A percentile compares a stretch with the other conserved stretches of the same genome.
These are phyloP conservation scores for Chironomus tentans DNA, from an alignment of 2,888 invertebrate species.

Conservation along the genomic window DNA sequence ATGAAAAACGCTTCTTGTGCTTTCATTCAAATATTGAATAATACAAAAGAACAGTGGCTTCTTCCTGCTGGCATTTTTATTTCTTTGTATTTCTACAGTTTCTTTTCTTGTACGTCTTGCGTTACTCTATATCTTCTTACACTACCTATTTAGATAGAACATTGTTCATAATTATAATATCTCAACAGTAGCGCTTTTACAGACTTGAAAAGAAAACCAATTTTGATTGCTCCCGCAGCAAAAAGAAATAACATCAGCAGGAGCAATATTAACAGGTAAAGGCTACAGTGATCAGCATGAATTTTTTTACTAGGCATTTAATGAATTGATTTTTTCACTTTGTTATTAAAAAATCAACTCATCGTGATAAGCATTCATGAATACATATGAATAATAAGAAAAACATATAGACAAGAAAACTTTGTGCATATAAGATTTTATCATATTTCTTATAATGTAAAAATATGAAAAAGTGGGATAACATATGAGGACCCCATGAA, in stretches of 20 bases:
- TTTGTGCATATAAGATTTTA: too few relatives aligned
- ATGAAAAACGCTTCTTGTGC: not conserved
- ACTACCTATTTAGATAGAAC: not conserved
- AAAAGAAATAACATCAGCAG: not conserved
- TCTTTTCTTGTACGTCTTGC: not conserved
- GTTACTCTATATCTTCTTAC: not conserved
- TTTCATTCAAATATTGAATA: not conserved
- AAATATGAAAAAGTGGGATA: too few relatives aligned
- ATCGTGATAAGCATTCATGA: not conserved
- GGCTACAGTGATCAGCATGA: not conserved
- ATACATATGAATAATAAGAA: too few relatives aligned
- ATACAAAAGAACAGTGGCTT: not conserved
- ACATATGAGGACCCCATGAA: not conserved
- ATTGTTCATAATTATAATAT: slow-evolving; percentile 8
- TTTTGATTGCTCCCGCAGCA: not conserved
- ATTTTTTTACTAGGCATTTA: not conserved
- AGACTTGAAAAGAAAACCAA: not conserved
- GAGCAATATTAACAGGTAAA: not conserved
- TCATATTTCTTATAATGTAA: too few relatives aligned
- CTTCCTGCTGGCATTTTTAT: slow-evolving; percentile 12
- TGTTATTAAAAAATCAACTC: not conserved
- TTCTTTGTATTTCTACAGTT: not conserved
- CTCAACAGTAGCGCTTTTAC: slow-evolving; percentile 2
- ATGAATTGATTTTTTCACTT: not conserved
- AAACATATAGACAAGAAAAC: too few relatives aligned